Evolutionary conservation across 2,797 vertebrate species (phyloP), one percentile per base, ranked within the genome.

Genomic region (Paratrypauchen microcephalus): DNA sequence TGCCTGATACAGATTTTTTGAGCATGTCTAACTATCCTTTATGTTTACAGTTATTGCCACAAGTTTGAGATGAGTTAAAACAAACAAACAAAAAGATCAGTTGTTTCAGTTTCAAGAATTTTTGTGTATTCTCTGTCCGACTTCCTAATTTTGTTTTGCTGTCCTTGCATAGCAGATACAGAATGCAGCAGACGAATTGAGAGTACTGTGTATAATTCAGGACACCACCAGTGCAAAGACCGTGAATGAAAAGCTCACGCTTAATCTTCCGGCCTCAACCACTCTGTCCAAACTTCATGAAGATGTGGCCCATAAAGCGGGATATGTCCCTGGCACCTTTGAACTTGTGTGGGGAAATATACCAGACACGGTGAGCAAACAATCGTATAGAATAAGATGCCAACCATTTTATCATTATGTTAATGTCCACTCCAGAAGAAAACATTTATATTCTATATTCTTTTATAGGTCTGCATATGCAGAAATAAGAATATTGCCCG

Each of bases 151-250:
- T 63, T 52, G 19, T 28, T 16, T 4, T 1, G 0, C 50, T 18
- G 63, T 24, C 72, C 19, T 76, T 55, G n/a, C 65, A 75, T 90
- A 93, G 63, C 92, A 99, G 97, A 97, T 96, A 76, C 97, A 97
- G 82, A 97, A 96, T 93, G 97, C 97, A 85, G 97, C 97, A 4
- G 98, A 99, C 86, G 97, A 99, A 87, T 96, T 96, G 66, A 90
- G 98, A 87, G 96, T 97, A 90, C 93, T 99, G 90, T 99, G 98
- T 81, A 99, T 99, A 67, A 93, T 99, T 77, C 97, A 98, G 91
- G 97, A 99, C 92, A 98, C 92, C 83, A 99, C 97, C 75, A 98
- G 95, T 72, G 93, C 94, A 66, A 98, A 95, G 89, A 95, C 95
- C 0, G 92, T 97, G 83, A 97, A 93, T 23, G 97, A 98, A 84